Evolutionary conservation across 2,797 vertebrate species (phyloP).

Genomic region (Sandelia bainsii): DNA sequence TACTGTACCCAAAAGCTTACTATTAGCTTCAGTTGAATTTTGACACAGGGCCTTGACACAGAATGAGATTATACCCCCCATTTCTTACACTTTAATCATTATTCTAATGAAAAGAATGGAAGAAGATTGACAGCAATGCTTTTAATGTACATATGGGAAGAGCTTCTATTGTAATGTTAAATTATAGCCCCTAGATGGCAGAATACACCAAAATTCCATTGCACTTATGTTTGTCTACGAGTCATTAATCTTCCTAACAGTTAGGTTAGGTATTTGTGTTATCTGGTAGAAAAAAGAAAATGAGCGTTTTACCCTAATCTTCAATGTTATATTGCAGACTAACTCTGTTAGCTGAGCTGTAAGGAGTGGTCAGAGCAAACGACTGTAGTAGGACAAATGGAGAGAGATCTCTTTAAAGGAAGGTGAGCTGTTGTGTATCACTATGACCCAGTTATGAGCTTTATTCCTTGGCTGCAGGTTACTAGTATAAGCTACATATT

Average conservation of each 20-base stretch:
- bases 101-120: too few species aligned
- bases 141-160: too few species aligned
- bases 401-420: constrained; percentile 49
- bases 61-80: too few species aligned
- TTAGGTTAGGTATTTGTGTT: background rate
- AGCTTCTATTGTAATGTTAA: constrained; percentile 8
- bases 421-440: constrained; percentile 53
- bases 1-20: too few species aligned
- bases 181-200: constrained; percentile 49
- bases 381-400: background rate
- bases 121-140: too few species aligned
- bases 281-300: background rate
- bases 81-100: too few species aligned
- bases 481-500: background rate
- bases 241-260: background rate
- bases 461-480: constrained; percentile 48
- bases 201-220: constrained; percentile 13
- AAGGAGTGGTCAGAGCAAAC: background rate
- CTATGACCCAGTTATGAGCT: constrained; percentile 46
- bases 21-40: too few species aligned
- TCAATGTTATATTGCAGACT: background rate
- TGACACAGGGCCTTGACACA: too few species aligned
- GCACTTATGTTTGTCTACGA: background rate
- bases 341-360: background rate
- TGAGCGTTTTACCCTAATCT: background rate